Evolutionary conservation across 2,113 vertebrate species (phyloP).

Genomic region (Syrmaticus mikado): DNA sequence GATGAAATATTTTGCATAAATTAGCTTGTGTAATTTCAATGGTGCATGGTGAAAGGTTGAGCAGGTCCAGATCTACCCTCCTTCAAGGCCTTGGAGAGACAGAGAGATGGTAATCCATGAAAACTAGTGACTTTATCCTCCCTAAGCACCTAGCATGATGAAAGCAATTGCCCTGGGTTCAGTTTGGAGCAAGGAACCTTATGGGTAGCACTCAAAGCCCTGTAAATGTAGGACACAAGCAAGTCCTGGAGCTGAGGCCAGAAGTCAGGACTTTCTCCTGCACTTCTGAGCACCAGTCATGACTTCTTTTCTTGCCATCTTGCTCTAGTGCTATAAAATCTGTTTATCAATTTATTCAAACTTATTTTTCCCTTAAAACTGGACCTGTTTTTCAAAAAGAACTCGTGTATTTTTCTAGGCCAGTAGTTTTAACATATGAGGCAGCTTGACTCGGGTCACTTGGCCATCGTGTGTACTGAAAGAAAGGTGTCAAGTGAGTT

Average conservation of each 20-base stretch:
- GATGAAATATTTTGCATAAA: conserved; percentile 49
- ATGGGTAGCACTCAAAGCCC: background rate
- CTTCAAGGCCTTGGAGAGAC: background rate
- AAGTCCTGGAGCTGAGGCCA: background rate
- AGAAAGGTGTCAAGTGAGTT: background rate
- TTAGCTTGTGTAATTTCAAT: conserved; percentile 24
- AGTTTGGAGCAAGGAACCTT: background rate
- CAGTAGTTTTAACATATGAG: background rate
- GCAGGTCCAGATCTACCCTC: background rate
- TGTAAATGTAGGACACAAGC: background rate
- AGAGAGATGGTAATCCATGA: background rate
- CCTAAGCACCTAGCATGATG: fast-evolving
- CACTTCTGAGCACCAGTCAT: background rate
- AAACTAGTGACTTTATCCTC: background rate
- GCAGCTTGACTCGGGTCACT: background rate
- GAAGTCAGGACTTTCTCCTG: background rate
- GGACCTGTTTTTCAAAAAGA: background rate
- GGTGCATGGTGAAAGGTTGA: background rate
- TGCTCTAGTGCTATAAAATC: background rate
- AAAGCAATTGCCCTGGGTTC: background rate
- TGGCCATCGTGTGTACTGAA: fast-evolving
- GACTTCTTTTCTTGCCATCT: background rate
- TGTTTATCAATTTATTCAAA: background rate
- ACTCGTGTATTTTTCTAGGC: background rate
- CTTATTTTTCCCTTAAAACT: background rate